Percentiles rank a stretch among this genome's conserved stretches.
These are phyloP conservation scores for pig (Sus scrofa) DNA, from an alignment of 2,113 vertebrate species.

Conservation along the genomic window T2T-Sscrofa CM000817.6:132159001-132159500, in stretches of 20 bases:
- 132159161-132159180: not conserved
- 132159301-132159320: constrained; percentile 31
- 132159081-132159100: not conserved
- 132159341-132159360: not conserved
- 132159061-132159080: not conserved
- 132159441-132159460: no score
- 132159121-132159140: not conserved
- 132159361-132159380: no score
- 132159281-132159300: not conserved
- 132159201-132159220: not conserved
- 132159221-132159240: not conserved
- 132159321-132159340: not conserved
- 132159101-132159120: no score
- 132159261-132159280: not conserved
- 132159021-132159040: not conserved
- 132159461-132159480: no score
- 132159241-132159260: not conserved
- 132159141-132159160: not conserved
- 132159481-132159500: no score
- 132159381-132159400: no score
- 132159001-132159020: not conserved
- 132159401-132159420: no score
- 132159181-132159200: not conserved
- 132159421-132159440: no score
- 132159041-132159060: not conserved